Evolutionary conservation across 2,113 vertebrate genomes (phyloP).

Genomic region (Channa maculata): DNA sequence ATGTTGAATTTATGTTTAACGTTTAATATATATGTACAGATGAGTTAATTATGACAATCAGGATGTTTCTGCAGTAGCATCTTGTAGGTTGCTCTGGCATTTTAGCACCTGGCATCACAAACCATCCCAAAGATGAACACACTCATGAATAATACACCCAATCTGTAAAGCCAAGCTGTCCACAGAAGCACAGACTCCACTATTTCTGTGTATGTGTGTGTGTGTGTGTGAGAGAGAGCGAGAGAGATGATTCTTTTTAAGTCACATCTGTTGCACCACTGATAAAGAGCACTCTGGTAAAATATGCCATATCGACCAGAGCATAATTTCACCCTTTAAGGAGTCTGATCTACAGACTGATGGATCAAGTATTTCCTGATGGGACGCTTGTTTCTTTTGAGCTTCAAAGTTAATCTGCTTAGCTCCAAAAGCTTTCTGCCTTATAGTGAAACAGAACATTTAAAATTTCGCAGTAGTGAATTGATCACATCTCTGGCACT

Average conservation of each 20-base stretch:
- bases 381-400: constrained; percentile 3
- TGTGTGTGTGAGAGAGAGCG: too few relatives aligned
- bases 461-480: background rate
- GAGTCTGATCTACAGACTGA: constrained; percentile 14
- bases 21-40: constrained; percentile 30
- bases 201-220: constrained; percentile 4
- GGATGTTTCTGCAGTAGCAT: constrained; percentile 63
- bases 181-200: constrained; percentile 37
- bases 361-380: constrained; percentile 12
- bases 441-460: constrained; percentile 7
- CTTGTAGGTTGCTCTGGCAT: constrained; percentile 36
- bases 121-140: constrained; percentile 61
- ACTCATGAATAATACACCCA: constrained; percentile 29
- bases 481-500: background rate
- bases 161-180: constrained; percentile 47
- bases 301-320: constrained; percentile 12
- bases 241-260: constrained; percentile 12
- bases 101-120: constrained; percentile 45
- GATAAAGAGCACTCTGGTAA: constrained; percentile 35
- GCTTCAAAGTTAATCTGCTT: background rate
- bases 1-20: constrained; percentile 32
- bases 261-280: constrained; percentile 32
- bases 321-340: constrained; percentile 8
- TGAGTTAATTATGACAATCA: constrained; percentile 76
- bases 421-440: background rate